Evolutionary conservation across 2,113 vertebrate genomes (phyloP).

Genomic region (Brachypodius melanocephalos): DNA sequence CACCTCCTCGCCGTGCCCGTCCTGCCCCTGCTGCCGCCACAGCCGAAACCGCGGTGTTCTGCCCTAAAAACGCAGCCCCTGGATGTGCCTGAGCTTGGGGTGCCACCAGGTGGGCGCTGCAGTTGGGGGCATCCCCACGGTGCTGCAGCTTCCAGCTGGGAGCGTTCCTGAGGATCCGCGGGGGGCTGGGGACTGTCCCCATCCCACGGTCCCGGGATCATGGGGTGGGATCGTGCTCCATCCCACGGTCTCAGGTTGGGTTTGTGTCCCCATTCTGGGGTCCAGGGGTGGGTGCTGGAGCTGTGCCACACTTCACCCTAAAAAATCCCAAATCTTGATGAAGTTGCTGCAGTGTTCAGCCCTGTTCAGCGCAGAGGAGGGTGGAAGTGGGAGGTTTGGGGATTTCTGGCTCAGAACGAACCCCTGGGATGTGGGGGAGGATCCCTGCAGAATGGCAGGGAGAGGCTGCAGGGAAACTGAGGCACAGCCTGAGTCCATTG

Average conservation of each 20-base stretch:
- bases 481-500: accelerated
- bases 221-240: background rate
- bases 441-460: background rate
- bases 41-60: accelerated
- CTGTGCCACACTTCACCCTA: background rate
- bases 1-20: accelerated
- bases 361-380: accelerated
- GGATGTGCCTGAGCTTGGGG: background rate
- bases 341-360: background rate
- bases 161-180: background rate
- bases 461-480: background rate
- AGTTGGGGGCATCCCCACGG: accelerated
- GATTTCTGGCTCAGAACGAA: background rate
- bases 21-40: accelerated
- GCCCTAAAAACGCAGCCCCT: background rate
- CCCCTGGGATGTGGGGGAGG: background rate
- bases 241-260: background rate
- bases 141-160: background rate
- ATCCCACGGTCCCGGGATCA: accelerated
- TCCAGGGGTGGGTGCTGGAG: background rate
- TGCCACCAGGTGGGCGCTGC: background rate
- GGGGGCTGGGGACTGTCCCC: background rate
- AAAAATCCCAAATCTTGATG: accelerated
- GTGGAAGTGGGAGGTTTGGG: background rate
- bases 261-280: background rate